Conservation (phyloP, 2,797 vertebrate species). For the Masticophis lateralis region DNA sequence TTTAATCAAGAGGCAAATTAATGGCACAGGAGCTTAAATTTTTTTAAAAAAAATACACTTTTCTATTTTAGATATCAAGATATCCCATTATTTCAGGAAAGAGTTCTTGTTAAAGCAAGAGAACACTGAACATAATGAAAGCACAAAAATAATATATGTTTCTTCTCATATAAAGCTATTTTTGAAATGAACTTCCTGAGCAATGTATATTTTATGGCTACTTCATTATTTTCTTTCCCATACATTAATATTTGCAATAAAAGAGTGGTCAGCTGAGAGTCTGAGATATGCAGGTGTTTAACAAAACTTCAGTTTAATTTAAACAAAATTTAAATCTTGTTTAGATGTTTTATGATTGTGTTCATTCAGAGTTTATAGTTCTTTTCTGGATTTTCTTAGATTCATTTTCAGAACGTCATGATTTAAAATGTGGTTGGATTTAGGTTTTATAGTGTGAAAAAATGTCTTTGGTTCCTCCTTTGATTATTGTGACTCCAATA, state of each 20-base stretch:
- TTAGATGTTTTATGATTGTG: not conserved
- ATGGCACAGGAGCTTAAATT: not conserved
- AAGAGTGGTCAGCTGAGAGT: not conserved
- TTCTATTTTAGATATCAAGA: not conserved
- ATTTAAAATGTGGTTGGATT: not conserved
- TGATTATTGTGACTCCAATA: not conserved
- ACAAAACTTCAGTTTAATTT: not conserved
- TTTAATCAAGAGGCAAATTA: not conserved
- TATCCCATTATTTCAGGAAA: not conserved
- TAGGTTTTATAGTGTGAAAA: not conserved
- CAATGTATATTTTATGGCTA: not conserved
- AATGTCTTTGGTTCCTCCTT: not conserved
- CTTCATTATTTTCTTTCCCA: not conserved
- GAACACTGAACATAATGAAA: not conserved
- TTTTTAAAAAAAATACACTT: not conserved
- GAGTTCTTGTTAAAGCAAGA: not conserved
- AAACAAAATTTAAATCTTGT: not conserved
- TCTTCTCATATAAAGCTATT: not conserved
- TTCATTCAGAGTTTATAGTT: not conserved
- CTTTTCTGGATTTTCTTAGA: not conserved
- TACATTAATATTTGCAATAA: not conserved
- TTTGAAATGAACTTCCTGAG: not conserved
- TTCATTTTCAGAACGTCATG: not conserved
- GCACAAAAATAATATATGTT: not conserved
- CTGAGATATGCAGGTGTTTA: not conserved